Base-by-base conservation (phyloP, 2,113 vertebrate genomes). In the Pomatostomus ruficeps region DNA sequence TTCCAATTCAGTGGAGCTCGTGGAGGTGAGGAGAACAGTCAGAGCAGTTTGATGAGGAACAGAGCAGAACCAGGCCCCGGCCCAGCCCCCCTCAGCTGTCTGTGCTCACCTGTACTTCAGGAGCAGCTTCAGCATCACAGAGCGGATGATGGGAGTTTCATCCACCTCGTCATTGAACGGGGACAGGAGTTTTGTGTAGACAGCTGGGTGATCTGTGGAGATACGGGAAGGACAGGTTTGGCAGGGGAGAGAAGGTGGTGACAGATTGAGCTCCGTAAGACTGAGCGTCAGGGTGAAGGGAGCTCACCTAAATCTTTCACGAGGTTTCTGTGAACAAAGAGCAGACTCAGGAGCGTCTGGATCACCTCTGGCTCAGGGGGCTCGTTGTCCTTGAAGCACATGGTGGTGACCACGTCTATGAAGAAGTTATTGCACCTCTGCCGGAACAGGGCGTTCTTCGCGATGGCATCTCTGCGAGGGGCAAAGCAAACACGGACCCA, bases 351-450 rank as follows among this genome's bases (percentile, higher is more conserved):
- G 86, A 99, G 98, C 38, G 97, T 92, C 16, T 86, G 36, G 33
- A 99, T 98, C 88, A 99, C 98, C 2, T 61, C 63, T 57, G 89
- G 33, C 52, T 98, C 95, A 1, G 99, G 99, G 6, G 99, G 99
- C 4, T 97, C 59, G 10, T 98, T 99, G 96, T 99, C 99, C 94
- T 98, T 99, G 97, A 99, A 99, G 97, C 99, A 99, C 97, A 99
- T 91, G 81, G 97, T 98, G 23, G 99, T 98, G 74, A 99, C 98
- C 83, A 99, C 54, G 68, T 99, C 98, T 17, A 99, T 98, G 87
- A 99, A 99, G 98, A 99, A 99, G 10, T 98, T 97, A 25, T 99
- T 99, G 97, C 99, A 99, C 35, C 97, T 96, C 93, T 98, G 98
- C 68, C 99, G 98, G 97, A 99, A 98, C 66, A 58, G 87, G 81